Percentiles rank a stretch among this genome's conserved stretches.
These are phyloP conservation scores for Hydractinia symbiolongicarpus DNA, from an alignment of 30 jellyfish, hydroid and myxozoan genomes.

Conservation along the genomic window DNA sequence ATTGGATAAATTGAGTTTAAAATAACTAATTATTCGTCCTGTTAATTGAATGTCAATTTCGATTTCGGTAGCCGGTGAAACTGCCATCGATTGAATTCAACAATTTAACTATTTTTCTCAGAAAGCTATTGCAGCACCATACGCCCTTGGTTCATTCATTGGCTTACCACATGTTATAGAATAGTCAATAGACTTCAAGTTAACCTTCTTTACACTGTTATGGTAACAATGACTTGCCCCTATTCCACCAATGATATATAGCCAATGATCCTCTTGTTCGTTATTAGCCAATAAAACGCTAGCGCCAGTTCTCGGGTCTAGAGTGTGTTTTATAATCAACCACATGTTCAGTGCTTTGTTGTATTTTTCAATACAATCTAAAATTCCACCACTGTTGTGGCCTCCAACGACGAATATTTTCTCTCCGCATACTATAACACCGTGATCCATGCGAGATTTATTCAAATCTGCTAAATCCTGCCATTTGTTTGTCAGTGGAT, in stretches of 20 bases:
- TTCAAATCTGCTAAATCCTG: not conserved
- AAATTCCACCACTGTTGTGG: not conserved
- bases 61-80: no score
- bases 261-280: not conserved
- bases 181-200: not conserved
- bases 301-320: constrained; percentile 13
- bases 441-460: constrained; percentile 6
- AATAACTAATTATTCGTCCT: no score
- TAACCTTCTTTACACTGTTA: not conserved
- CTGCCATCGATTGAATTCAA: no score
- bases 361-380: constrained; percentile 10
- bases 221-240: constrained; percentile 4
- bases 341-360: constrained; percentile 5
- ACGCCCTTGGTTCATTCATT: constrained; percentile 14
- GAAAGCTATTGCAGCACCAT: not conserved
- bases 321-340: constrained; percentile 5
- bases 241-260: not conserved
- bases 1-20: no score
- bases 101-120: not conserved
- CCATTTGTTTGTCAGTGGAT: not conserved
- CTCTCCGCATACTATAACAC: not conserved
- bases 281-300: not conserved
- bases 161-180: not conserved
- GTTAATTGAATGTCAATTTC: no score
- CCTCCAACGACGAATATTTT: constrained; percentile 3